Conservation (phyloP, 2,888 invertebrate genomes). For the Acronicta leporina region DNA sequence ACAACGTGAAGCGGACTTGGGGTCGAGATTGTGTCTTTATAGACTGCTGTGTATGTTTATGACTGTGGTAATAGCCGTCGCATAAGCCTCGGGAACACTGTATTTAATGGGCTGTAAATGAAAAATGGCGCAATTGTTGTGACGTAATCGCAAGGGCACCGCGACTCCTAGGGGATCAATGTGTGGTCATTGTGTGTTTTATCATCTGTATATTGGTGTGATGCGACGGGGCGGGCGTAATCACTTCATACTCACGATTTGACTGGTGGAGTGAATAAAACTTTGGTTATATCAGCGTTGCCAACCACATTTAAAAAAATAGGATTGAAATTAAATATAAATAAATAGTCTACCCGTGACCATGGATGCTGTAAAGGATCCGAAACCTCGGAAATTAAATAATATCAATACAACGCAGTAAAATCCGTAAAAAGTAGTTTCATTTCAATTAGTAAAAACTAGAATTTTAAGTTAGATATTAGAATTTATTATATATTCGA, state of each 20-base stretch:
- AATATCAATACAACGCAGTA: no score
- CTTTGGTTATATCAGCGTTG: no score
- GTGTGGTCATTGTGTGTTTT: constrained; percentile 61
- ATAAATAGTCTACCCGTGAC: no score
- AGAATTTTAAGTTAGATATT: no score
- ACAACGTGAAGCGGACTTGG: constrained; percentile 35
- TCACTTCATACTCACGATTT: constrained; percentile 10
- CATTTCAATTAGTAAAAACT: no score
- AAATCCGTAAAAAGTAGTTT: no score
- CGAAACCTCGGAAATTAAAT: no score
- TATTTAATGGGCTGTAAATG: constrained; percentile 81
- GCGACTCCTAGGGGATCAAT: constrained; percentile 47
- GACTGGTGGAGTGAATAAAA: neutral
- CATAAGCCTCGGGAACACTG: constrained; percentile 67
- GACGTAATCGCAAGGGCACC: constrained; percentile 60
- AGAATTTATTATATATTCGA: no score
- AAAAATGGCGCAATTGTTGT: constrained; percentile 74
- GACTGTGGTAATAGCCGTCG: constrained; percentile 70
- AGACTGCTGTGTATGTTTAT: constrained; percentile 67
- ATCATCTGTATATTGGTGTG: constrained; percentile 61
- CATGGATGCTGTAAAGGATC: no score
- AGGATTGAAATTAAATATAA: no score
- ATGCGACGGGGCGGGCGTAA: constrained; percentile 22
- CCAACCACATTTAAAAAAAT: no score
- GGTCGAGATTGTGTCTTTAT: constrained; percentile 47